A percentile compares a stretch with the other conserved stretches of the same genome.
phyloP scores from a whole-genome alignment of 2,888 invertebrate species.

The Cheilosia scutellata region DNA sequence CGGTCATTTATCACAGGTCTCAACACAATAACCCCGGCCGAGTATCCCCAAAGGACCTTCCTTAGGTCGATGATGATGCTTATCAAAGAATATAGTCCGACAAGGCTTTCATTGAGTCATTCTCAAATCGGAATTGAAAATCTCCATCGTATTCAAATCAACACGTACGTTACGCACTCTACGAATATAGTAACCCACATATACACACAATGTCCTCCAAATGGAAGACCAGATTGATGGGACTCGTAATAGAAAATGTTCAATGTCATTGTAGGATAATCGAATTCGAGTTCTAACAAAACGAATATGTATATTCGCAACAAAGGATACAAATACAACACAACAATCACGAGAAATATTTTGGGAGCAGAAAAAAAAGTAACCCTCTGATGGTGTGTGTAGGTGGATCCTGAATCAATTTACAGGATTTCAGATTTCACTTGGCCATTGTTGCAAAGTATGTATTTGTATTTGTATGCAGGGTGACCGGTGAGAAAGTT shows the following conservation, averaged over 20 bases:
- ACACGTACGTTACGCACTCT: constrained; percentile 55
- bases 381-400: constrained; percentile 14
- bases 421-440: constrained; percentile 48
- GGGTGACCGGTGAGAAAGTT: constrained; percentile 42
- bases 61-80: constrained; percentile 21
- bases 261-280: constrained; percentile 64
- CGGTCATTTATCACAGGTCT: constrained; percentile 57
- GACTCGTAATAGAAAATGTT: constrained; percentile 9
- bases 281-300: constrained; percentile 30
- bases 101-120: constrained; percentile 40
- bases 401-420: constrained; percentile 59
- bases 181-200: background rate
- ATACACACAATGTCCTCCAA: constrained; percentile 24
- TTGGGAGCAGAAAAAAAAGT: constrained; percentile 20
- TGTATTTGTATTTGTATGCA: background rate
- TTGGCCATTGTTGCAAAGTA: constrained; percentile 39
- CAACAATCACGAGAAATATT: constrained; percentile 22
- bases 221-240: constrained; percentile 36
- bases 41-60: constrained; percentile 55
- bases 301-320: constrained; percentile 23
- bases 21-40: constrained; percentile 1
- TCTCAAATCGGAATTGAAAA: constrained; percentile 56
- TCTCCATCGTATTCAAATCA: constrained; percentile 65
- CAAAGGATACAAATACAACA: constrained; percentile 10
- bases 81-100: constrained; percentile 17